A percentile compares a stretch with the other conserved stretches of the same genome.
Evolutionary conservation across 2,113 vertebrate genomes (phyloP).

Genomic region (Romanogobio albipinnatus): DNA sequence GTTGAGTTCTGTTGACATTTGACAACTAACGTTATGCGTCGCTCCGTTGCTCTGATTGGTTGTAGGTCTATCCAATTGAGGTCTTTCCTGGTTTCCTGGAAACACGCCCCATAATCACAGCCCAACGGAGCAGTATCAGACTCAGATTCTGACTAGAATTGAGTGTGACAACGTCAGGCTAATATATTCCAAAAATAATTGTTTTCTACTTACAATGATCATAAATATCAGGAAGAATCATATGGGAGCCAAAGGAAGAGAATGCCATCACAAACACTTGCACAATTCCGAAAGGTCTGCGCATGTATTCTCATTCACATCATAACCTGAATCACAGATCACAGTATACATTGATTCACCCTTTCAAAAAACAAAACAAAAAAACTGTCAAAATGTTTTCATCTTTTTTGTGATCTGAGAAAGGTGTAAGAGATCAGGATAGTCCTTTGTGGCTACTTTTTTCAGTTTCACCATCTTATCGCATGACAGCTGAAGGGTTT

Average conservation of each 20-base stretch:
- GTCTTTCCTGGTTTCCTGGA: no score
- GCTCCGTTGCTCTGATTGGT: no score
- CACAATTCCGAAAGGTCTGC: neutral
- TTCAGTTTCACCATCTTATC: neutral
- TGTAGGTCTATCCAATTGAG: no score
- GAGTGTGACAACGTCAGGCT: no score
- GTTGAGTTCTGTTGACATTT: no score
- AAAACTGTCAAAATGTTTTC: no score
- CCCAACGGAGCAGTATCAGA: no score
- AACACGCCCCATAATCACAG: no score
- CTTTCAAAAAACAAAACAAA: no score
- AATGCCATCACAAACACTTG: neutral
- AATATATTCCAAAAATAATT: neutral
- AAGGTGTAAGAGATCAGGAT: neutral
- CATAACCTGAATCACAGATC: conserved; percentile 8
- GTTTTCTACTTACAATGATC: neutral
- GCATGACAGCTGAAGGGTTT: neutral
- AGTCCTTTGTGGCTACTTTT: neutral
- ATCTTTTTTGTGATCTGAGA: neutral
- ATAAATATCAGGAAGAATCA: neutral
- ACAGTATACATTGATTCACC: neutral
- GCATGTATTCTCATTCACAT: neutral
- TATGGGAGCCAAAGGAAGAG: neutral
- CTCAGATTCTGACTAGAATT: no score
- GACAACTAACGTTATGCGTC: no score